phyloP scores from a whole-genome alignment of 2,113 vertebrate species.

The Jacana jacana region DNA sequence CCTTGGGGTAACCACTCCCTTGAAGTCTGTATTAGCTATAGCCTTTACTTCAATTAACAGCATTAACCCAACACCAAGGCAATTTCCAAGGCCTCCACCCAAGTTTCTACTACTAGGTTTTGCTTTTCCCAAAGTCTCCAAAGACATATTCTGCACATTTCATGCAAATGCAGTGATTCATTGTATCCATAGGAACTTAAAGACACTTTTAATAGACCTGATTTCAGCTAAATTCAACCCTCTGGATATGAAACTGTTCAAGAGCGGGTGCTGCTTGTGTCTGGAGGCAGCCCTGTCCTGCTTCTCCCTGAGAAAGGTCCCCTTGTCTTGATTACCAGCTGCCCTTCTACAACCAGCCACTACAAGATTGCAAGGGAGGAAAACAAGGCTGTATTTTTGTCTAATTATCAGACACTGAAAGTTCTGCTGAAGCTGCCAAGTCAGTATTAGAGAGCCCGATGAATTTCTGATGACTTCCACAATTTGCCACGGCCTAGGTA shows the following conservation, averaged over 20 bases:
- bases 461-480: not conserved
- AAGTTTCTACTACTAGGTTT: not conserved
- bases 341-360: not conserved
- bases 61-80: not conserved
- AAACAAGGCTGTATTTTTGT: not conserved
- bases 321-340: not conserved
- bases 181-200: not conserved
- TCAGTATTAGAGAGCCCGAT: not conserved
- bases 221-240: not conserved
- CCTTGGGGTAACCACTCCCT: not conserved
- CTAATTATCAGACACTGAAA: not conserved
- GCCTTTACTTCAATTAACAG: not conserved
- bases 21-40: not conserved
- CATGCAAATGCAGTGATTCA: not conserved
- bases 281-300: not conserved
- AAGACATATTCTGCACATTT: not conserved
- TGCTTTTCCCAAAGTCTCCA: not conserved
- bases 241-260: not conserved
- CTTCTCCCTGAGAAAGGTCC: not conserved
- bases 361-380: not conserved
- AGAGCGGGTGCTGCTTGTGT: not conserved
- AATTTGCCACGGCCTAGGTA: not conserved
- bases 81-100: constrained; percentile 11
- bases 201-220: not conserved
- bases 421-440: not conserved